These are phyloP conservation scores for Subacronicta megacephala DNA, from an alignment of 2,888 invertebrate species.

Conservation along the genomic window DNA sequence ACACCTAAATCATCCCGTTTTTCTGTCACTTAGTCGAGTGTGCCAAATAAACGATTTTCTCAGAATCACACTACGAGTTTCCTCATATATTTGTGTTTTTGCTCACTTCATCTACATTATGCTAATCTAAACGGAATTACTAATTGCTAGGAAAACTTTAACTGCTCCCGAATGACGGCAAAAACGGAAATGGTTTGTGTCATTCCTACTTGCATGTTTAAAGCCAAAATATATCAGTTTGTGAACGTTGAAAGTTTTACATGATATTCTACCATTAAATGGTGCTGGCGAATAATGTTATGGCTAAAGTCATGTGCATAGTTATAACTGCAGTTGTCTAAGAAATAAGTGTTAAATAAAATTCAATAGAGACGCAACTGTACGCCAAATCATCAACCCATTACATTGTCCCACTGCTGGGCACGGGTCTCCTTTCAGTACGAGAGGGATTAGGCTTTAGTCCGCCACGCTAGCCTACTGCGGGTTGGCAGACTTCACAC, in stretches of 20 bases:
- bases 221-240: conserved; percentile 33
- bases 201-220: conserved; percentile 47
- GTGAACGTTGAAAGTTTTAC: conserved; percentile 22
- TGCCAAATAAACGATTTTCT: conserved; percentile 40
- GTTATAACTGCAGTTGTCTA: not conserved
- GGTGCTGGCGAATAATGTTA: not conserved
- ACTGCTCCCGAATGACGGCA: conserved; percentile 38
- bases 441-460: too few relatives aligned
- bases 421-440: too few relatives aligned
- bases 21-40: conserved; percentile 24
- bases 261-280: conserved; percentile 18
- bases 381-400: too few relatives aligned
- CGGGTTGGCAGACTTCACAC: too few relatives aligned
- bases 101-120: conserved; percentile 48
- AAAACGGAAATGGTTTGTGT: conserved; percentile 50
- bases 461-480: too few relatives aligned
- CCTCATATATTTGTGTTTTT: conserved; percentile 58
- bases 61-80: conserved; percentile 42
- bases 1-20: conserved; percentile 32
- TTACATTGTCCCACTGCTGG: too few relatives aligned
- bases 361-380: too few relatives aligned
- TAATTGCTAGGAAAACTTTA: conserved; percentile 52
- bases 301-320: not conserved
- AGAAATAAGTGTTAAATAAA: too few relatives aligned
- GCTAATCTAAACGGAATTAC: conserved; percentile 54